These are phyloP conservation scores for Pampusana beccarii DNA, from an alignment of 2,113 vertebrate species.

Conservation along the genomic window DNA sequence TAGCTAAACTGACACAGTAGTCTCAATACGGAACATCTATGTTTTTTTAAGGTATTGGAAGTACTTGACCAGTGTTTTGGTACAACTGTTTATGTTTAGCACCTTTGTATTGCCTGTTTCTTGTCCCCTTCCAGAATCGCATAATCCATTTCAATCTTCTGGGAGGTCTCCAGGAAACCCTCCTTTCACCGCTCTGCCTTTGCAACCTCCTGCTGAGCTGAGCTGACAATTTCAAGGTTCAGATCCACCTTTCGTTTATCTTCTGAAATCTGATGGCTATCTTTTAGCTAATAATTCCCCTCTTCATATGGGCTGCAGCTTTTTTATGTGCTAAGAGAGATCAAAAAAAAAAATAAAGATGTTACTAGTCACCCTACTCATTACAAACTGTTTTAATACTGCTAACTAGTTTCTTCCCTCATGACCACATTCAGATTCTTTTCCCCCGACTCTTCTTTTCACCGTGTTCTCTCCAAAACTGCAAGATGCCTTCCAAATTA, in stretches of 20 bases:
- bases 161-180: constrained; percentile 10
- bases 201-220: constrained; percentile 12
- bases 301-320: constrained; percentile 21
- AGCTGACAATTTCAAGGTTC: constrained; percentile 41
- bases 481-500: constrained; percentile 40
- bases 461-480: background rate
- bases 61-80: background rate
- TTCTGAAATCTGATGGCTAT: constrained; percentile 53
- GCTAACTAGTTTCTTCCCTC: constrained; percentile 10
- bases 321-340: constrained; percentile 59
- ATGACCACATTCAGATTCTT: background rate
- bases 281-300: constrained; percentile 32
- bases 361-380: background rate
- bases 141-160: constrained; percentile 43
- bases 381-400: background rate
- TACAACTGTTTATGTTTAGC: constrained; percentile 17
- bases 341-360: constrained; percentile 33
- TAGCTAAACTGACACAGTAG: background rate
- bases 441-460: background rate
- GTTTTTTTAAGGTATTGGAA: background rate
- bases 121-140: background rate
- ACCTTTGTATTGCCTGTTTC: constrained; percentile 13
- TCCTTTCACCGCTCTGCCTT: constrained; percentile 48
- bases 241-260: constrained; percentile 33
- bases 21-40: background rate